Evolutionary conservation across 2,797 vertebrate genomes (phyloP).

Genomic region (Erpetoichthys calabaricus): DNA sequence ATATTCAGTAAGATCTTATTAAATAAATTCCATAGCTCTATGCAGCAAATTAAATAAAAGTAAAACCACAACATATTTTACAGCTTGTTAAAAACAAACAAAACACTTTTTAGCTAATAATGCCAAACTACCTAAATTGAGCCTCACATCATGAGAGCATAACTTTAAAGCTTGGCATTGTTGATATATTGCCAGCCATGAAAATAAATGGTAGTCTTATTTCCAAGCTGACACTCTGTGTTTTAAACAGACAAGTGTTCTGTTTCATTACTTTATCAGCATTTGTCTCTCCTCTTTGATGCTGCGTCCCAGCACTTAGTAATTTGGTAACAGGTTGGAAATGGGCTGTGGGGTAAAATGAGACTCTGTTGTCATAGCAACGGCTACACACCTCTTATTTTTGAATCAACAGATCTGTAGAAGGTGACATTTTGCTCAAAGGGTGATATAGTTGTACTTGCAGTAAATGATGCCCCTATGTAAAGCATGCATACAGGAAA

Average conservation of each 20-base stretch:
- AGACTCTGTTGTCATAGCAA: slow-evolving; percentile 72
- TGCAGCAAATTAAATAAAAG: no score
- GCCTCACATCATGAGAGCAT: slow-evolving; percentile 29
- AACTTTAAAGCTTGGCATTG: slow-evolving; percentile 54
- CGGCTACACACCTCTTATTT: slow-evolving; percentile 54
- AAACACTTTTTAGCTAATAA: no score
- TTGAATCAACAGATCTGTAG: slow-evolving; percentile 41
- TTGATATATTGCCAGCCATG: slow-evolving; percentile 46
- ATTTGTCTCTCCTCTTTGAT: slow-evolving; percentile 66
- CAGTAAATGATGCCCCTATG: background rate
- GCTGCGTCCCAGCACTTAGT: slow-evolving; percentile 53
- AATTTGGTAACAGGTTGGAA: slow-evolving; percentile 95
- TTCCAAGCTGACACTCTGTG: slow-evolving; percentile 62
- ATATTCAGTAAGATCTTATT: no score
- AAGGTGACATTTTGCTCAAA: slow-evolving; percentile 48
- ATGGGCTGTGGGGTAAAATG: slow-evolving; percentile 79
- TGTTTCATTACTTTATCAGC: slow-evolving; percentile 74
- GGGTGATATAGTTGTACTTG: slow-evolving; percentile 13
- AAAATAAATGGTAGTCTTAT: slow-evolving; percentile 38
- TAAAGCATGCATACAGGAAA: no score
- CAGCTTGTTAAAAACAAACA: no score
- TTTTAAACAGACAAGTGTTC: slow-evolving; percentile 60
- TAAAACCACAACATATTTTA: no score
- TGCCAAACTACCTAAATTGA: no score
- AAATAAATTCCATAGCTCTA: no score